A percentile compares a stretch with the other conserved stretches of the same genome.
These are phyloP conservation scores for Gallinago undulata DNA, from an alignment of 2,113 vertebrate genomes.

Conservation along the genomic window DNA sequence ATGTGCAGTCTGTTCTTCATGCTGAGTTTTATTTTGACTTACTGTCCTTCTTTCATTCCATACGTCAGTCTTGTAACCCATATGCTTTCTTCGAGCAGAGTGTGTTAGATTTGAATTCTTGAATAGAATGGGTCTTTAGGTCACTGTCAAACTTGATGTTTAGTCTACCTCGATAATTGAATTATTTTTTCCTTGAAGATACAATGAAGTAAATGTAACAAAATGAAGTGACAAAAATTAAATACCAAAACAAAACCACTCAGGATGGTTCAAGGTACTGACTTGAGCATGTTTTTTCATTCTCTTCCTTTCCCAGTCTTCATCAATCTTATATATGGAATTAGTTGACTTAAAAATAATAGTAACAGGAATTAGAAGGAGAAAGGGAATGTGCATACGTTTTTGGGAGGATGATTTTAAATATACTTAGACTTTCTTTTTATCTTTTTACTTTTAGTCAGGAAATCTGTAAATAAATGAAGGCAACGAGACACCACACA, in stretches of 20 bases:
- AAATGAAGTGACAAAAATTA: background rate
- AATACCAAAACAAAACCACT: background rate
- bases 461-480: background rate
- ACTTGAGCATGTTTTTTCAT: background rate
- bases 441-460: background rate
- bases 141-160: background rate
- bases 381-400: background rate
- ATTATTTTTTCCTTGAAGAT: background rate
- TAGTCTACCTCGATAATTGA: background rate
- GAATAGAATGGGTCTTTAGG: background rate
- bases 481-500: background rate
- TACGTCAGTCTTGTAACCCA: background rate
- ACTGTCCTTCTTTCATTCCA: background rate
- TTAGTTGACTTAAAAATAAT: background rate
- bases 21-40: background rate
- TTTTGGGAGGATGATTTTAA: background rate
- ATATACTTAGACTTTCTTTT: background rate
- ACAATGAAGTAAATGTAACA: background rate
- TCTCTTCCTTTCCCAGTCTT: background rate
- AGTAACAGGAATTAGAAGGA: background rate
- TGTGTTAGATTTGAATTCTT: background rate
- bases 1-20: background rate
- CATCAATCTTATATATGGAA: background rate
- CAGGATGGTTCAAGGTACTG: background rate
- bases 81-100: background rate